These are phyloP conservation scores for Ganaspis brasiliensis DNA, from an alignment of 2,888 invertebrate genomes.

Conservation along the genomic window DNA sequence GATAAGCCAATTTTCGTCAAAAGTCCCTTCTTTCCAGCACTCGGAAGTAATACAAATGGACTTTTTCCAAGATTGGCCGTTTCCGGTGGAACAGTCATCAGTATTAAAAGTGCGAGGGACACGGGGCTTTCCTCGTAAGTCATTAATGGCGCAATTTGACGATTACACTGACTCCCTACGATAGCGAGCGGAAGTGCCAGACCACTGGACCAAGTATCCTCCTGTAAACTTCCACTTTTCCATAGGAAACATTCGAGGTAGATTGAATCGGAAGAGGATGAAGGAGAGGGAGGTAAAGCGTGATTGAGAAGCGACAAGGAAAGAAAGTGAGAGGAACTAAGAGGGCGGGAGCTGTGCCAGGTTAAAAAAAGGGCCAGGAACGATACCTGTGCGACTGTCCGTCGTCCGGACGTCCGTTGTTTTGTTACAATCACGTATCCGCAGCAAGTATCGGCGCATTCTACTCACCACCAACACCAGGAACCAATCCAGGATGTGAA, in stretches of 20 bases:
- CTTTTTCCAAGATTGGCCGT: conserved; percentile 26
- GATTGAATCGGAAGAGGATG: conserved; percentile 49
- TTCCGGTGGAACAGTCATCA: conserved; percentile 15
- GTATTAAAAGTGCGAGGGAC: conserved; percentile 28
- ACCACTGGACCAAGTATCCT: conserved; percentile 69
- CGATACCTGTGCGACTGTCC: conserved; percentile 80
- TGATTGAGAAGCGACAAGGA: conserved; percentile 56
- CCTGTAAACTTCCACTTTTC: conserved; percentile 69
- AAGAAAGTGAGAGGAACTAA: conserved; percentile 48
- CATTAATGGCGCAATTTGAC: conserved; percentile 29
- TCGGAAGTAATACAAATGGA: conserved; percentile 27
- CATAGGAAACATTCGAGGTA: conserved; percentile 4
- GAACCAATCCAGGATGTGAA: conserved; percentile 77
- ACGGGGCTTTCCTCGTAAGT: conserved; percentile 20
- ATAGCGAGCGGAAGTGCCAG: conserved; percentile 31
- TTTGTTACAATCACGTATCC: conserved; percentile 79
- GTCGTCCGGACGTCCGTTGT: conserved; percentile 80
- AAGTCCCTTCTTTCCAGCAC: conserved; percentile 13
- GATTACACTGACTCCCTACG: neutral
- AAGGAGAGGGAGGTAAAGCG: conserved; percentile 52
- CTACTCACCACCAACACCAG: conserved; percentile 63
- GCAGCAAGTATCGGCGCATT: conserved; percentile 61
- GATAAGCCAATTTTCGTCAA: conserved; percentile 5
- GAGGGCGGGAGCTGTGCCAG: conserved; percentile 63
- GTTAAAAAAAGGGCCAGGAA: conserved; percentile 73